Percentiles rank a stretch among this genome's conserved stretches.
phyloP scores from a whole-genome alignment of 2,113 vertebrate species.

The Pterocles gutturalis region DNA sequence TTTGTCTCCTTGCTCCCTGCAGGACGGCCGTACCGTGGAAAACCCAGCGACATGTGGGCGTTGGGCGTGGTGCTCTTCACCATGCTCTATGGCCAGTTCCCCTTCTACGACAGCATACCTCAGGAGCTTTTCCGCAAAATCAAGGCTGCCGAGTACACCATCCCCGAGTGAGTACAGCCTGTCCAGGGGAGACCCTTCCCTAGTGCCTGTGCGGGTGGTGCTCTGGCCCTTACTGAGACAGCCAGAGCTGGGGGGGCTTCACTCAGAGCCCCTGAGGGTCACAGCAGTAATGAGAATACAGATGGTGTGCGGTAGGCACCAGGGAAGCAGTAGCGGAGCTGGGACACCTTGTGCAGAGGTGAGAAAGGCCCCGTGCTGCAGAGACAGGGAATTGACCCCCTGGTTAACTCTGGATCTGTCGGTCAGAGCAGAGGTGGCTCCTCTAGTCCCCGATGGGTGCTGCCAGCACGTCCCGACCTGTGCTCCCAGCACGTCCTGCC shows the following conservation, averaged over 20 bases:
- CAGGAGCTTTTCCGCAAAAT: slow-evolving; percentile 99
- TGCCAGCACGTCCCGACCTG: background rate
- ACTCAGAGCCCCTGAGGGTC: background rate
- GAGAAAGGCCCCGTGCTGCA: background rate
- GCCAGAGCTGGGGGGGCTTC: background rate
- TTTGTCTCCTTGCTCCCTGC: background rate
- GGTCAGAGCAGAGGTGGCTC: background rate
- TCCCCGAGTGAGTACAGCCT: slow-evolving; percentile 91
- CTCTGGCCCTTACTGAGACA: background rate
- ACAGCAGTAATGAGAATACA: background rate
- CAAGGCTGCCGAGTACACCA: slow-evolving; percentile 98
- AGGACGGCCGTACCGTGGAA: slow-evolving; percentile 96
- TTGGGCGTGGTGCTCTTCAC: slow-evolving; percentile 97
- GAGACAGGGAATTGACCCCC: background rate
- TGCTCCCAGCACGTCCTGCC: background rate
- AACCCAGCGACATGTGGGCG: slow-evolving; percentile 99
- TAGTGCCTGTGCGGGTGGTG: rapidly evolving
- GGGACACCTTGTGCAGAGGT: background rate
- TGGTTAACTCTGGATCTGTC: background rate
- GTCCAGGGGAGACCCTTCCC: no score
- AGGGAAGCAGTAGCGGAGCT: background rate
- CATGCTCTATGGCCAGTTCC: slow-evolving; percentile 99
- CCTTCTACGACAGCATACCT: slow-evolving; percentile 99
- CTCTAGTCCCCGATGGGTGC: background rate
- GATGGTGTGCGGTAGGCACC: background rate